Conservation (phyloP, 2,113 vertebrate genomes). For the Salvelinus alpinus region DNA sequence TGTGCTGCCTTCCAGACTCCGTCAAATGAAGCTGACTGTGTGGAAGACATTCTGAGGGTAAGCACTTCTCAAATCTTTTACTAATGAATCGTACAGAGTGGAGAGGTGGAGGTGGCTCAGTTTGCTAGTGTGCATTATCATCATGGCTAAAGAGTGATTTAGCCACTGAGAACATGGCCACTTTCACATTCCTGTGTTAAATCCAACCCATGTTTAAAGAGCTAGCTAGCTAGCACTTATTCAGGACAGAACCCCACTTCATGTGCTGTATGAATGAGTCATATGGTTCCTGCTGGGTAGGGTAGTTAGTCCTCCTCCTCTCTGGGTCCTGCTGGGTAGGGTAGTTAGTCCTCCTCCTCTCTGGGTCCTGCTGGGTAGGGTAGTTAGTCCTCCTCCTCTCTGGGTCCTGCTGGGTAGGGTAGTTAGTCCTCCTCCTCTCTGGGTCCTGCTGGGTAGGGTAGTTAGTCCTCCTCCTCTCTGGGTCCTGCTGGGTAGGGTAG, state of each 20-base stretch:
- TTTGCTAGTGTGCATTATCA: neutral
- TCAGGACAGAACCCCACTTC: neutral
- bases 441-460: no score
- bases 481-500: no score
- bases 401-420: no score
- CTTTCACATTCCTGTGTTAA: constrained; percentile 1
- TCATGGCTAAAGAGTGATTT: neutral
- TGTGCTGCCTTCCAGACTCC: constrained; percentile 64
- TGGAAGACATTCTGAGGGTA: constrained; percentile 92
- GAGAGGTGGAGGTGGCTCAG: neutral
- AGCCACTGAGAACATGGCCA: neutral
- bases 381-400: no score
- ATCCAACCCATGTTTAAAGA: neutral
- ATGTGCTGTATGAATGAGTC: neutral
- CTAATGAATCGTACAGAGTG: neutral
- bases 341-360: neutral
- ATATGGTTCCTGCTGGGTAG: neutral
- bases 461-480: no score
- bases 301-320: no score
- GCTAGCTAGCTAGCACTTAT: neutral
- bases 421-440: no score
- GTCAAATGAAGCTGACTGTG: constrained; percentile 81
- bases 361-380: no score
- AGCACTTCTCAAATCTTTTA: constrained; percentile 43
- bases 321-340: neutral